Base-by-base conservation (phyloP, 2,797 vertebrate species). In the Tenualosa thibaudeaui region DNA sequence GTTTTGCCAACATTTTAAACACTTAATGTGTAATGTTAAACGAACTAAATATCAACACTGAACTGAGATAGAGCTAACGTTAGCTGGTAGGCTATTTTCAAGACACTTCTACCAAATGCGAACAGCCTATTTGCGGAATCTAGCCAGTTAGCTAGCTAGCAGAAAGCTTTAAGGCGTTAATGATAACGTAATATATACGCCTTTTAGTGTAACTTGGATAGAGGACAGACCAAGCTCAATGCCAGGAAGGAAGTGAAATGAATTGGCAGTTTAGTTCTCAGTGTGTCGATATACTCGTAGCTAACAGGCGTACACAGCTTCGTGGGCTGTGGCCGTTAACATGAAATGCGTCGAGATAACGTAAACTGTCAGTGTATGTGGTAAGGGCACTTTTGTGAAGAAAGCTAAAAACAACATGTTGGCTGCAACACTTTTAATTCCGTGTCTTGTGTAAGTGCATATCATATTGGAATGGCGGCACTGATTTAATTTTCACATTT, bases 71-170 rank as follows among this genome's bases (percentile, higher is more conserved):
- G 37, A 46, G 40, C 31, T 31, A 31, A 31, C 22, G 71, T 40
- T 78, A 46, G 37, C 71, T 78, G 7, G 40, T 5, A 19, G 68
- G 68, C 68, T 75, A 75, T 37, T 10, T 43, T 75, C 40, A 9
- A 78, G 71, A 15, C 71, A 78, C 40, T 43, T 78, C 37, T n/a
- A 19, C 40, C 15, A 7, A 75, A 75, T 75, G 3, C 68, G 6
- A 40, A 43, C 17, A 15, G 40, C 15, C 40, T 46, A 78, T 31
- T 71, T 78, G 71, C 19, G 37, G 15, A 78, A 78, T 78, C 19
- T 40, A 78, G 71, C 58, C 24, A 62, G 58, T 10, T 62, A 62
- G 58, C 58, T 56, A 56, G 19, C 31, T 78, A 78, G 71, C 71
- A 15, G 40, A 19, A 46, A 78, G 71, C 71, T 19, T 19, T 9